Evolutionary conservation across 2,113 vertebrate genomes (phyloP), one percentile per base, ranked within the genome.

Genomic region (Saguinus midas): DNA sequence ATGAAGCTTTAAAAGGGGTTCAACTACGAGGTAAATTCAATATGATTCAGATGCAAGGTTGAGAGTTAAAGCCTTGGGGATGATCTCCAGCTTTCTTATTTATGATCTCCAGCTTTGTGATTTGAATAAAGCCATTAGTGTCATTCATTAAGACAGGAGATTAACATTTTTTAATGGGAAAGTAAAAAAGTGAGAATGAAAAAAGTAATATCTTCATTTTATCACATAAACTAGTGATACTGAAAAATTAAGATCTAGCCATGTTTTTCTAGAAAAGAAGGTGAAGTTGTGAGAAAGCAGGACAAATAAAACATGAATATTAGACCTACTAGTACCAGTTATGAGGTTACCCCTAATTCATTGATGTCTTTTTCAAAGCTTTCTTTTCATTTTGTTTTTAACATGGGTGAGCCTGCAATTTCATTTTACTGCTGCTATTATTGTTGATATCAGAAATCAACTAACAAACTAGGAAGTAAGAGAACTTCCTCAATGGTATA

Each of bases 111-210:
- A 29, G 45, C 50, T 79, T 82, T 57, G 57, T 86, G 21, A 58
- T 37, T 73, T 72, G 45, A 80, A 7, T 68, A 58, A 79, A 45
- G 37, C 43, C 27, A 1, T 29, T 43, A 64, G 14, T 25, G 5
- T 55, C 14, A 27, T n/a, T 64, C 57, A 68, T 4, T 37, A 27
- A 90, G 40, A 66, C 20, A 52, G 81, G 27, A 40, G 7, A 68
- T 14, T 43, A 68, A 73, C 12, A 73, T 75, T 45, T 85, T 86
- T 78, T 48, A 52, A 87, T 12, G 87, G 40, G 55, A 91, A 81
- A 76, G n/a, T 21, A 40, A 35, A 68, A 79, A 82, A n/a, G 11
- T 85, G 27, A 64, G 55, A 82, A 66, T 37, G 45, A 50, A 93
- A 84, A 35, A 82, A 73, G 27, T 9, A 35, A 21, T 6, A 25